Evolutionary conservation across 2,888 invertebrate species (phyloP), one percentile per base, ranked within the genome.

Genomic region (Cephus nigrinus): DNA sequence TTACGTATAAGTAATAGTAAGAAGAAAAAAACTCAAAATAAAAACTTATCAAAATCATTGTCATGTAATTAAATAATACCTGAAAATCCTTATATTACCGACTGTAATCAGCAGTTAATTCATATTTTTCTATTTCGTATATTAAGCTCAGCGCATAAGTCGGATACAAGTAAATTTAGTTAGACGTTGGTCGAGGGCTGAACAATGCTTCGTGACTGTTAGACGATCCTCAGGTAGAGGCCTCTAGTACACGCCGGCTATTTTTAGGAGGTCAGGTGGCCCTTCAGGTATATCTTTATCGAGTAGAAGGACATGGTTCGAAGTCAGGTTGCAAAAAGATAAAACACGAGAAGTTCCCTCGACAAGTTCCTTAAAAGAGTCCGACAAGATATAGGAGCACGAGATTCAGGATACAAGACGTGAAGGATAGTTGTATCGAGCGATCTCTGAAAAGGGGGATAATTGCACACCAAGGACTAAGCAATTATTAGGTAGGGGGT

Each of bases 201-300:
- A 55, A 55, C 23, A 55, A 55, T 55, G 55, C 55, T 55, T 55
- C 23, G 55, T 55, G 55, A 55, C 9, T 23, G 23, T 23, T 55
- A 55, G 55, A 55, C 55, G 23, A 9, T 23, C 9, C 55, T 55
- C 23, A 77, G 79, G 81, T 72, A 31, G 30, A 80, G 81, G 75
- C 75, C 80, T 76, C 78, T 74, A 68, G 76, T 75, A 71, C 12
- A 71, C 12, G 3, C 71, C 3, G 15, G 75, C 82, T 88, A 88
- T 87, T 88, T 86, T 86, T 86, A 86, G 84, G 82, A 80, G 85
- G 86, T 86, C 85, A 88, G 85, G 86, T 86, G 83, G 82, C 77
- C 23, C 55, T 55, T 23, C 55, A 55, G 55, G 55, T 55, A 55
- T 55, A 55, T 55, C 55, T 55, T 23, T 2, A 55, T 55, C 23